phyloP scores from a whole-genome alignment of 2,797 vertebrate species.

The Anisognathus igniventris region DNA sequence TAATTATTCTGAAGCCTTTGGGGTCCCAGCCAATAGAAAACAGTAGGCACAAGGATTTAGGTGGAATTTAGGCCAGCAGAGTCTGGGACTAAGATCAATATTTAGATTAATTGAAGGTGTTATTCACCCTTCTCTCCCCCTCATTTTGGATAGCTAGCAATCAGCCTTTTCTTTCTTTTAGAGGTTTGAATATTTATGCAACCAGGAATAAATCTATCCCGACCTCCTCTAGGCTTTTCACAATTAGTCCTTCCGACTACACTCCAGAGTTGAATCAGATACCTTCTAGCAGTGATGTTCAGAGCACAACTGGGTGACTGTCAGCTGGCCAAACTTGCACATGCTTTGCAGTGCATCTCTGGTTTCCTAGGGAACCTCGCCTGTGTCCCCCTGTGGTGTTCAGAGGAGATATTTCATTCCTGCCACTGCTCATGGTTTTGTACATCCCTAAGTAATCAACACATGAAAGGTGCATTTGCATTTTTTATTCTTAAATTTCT shows the following conservation, averaged over 20 bases:
- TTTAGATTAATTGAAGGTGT: constrained; percentile 14
- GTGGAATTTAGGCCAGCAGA: constrained; percentile 12
- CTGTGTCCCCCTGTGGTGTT: background rate
- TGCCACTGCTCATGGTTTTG: background rate
- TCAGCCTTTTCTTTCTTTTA: background rate
- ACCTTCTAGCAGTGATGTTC: background rate
- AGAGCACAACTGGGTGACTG: background rate
- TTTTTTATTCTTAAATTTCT: constrained; percentile 17
- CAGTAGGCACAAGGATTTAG: background rate
- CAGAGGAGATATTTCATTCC: constrained; percentile 32
- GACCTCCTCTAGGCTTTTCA: background rate
- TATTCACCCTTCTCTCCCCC: background rate
- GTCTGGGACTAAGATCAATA: constrained; percentile 28
- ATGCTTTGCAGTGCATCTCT: constrained; percentile 36
- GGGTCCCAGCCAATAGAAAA: background rate
- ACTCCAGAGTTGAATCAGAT: background rate
- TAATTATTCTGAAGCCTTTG: background rate
- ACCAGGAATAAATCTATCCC: background rate
- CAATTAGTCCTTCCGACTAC: background rate
- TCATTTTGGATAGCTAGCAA: background rate
- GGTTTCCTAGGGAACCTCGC: constrained; percentile 51
- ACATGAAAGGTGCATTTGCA: constrained; percentile 35
- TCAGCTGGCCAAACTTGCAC: constrained; percentile 44
- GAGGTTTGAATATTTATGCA: background rate
- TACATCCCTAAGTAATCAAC: background rate